Evolutionary conservation across 2,797 vertebrate genomes (phyloP).

Genomic region (Vultur gryphus): DNA sequence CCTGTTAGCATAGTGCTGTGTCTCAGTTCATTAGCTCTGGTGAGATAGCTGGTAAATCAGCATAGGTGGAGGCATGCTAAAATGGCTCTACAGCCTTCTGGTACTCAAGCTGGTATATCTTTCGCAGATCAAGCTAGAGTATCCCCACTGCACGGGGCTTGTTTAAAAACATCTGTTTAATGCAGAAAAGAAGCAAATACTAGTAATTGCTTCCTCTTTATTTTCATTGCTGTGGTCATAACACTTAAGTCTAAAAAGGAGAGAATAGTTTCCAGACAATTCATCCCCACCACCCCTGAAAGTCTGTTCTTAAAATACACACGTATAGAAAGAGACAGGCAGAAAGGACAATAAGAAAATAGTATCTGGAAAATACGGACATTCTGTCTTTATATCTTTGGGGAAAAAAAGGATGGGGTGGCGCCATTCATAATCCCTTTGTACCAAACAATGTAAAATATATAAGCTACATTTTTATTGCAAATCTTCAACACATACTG

Average conservation of each 20-base stretch:
- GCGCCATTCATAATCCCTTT: neutral
- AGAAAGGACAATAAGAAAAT: neutral
- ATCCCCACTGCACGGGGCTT: neutral
- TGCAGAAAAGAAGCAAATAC: neutral
- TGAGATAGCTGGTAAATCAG: neutral
- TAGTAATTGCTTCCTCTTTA: neutral
- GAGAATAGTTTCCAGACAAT: neutral
- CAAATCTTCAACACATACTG: neutral
- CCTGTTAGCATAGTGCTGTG: neutral
- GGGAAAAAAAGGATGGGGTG: rapidly evolving
- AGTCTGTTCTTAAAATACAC: neutral
- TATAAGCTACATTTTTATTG: neutral
- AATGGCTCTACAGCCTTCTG: neutral
- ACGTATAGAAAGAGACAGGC: neutral
- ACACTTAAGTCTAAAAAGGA: neutral
- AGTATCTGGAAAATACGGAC: neutral
- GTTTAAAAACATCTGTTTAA: neutral
- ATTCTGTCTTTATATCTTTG: neutral
- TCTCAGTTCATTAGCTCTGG: neutral
- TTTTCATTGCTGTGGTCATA: neutral
- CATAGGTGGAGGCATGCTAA: neutral
- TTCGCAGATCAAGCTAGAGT: neutral
- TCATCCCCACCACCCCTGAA: neutral
- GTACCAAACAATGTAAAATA: neutral
- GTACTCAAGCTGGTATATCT: neutral